phyloP scores from a whole-genome alignment of 2,888 invertebrate genomes.

The Drosophila quasianomalipes region DNA sequence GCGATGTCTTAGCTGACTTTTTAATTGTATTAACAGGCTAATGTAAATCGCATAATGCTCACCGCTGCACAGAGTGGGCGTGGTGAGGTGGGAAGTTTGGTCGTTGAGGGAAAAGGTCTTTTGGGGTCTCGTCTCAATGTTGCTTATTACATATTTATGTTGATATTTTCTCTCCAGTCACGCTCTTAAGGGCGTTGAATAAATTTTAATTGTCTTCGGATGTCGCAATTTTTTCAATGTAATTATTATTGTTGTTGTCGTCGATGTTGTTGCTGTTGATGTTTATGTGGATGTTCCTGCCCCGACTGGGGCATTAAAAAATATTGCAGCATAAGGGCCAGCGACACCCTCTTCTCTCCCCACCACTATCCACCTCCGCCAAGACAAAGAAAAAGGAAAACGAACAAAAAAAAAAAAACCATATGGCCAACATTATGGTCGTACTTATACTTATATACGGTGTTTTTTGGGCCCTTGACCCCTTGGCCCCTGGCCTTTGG shows the following conservation, averaged over 20 bases:
- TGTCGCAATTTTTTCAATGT: slow-evolving; percentile 56
- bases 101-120: slow-evolving; percentile 1
- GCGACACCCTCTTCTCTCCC: background rate
- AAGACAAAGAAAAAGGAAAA: slow-evolving; percentile 6
- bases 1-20: slow-evolving; percentile 66
- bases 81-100: background rate
- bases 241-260: slow-evolving; percentile 31
- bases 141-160: slow-evolving; percentile 78
- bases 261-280: slow-evolving; percentile 35
- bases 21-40: slow-evolving; percentile 80
- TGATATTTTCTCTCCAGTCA: slow-evolving; percentile 53
- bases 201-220: slow-evolving; percentile 80
- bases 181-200: slow-evolving; percentile 71
- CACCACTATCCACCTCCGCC: background rate
- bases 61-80: background rate
- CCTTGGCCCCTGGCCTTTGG: slow-evolving; percentile 51
- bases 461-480: slow-evolving; percentile 40
- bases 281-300: slow-evolving; percentile 31
- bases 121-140: slow-evolving; percentile 27
- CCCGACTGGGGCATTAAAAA: slow-evolving; percentile 71
- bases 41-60: slow-evolving; percentile 76
- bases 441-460: slow-evolving; percentile 46
- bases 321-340: slow-evolving; percentile 55
- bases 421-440: slow-evolving; percentile 62
- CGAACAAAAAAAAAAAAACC: slow-evolving; percentile 18